Evolutionary conservation across 2,888 invertebrate species (phyloP).

Genomic region (Idaea biselata): DNA sequence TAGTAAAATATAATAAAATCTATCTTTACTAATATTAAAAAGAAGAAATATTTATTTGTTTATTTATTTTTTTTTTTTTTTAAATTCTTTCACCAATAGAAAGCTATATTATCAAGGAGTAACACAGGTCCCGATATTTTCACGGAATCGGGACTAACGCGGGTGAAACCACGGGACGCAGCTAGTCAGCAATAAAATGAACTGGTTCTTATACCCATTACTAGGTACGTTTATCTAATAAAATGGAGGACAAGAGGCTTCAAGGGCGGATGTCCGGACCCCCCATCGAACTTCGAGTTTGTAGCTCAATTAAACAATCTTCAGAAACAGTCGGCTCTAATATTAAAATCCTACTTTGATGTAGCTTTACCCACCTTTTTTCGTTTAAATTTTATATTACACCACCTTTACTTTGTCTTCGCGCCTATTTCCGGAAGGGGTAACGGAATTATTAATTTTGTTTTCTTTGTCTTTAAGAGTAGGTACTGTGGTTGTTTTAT

Average conservation of each 20-base stretch:
- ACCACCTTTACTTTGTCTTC: background rate
- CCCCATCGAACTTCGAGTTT: conserved; percentile 50
- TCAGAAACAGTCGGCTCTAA: conserved; percentile 24
- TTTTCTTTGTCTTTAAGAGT: background rate
- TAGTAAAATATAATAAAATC: too few relatives aligned
- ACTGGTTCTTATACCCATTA: background rate
- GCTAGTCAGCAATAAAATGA: background rate
- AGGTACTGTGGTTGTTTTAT: background rate
- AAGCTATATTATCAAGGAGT: too few relatives aligned
- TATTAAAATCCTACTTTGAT: conserved; percentile 6
- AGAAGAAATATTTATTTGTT: too few relatives aligned
- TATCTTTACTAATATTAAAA: too few relatives aligned
- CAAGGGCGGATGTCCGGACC: conserved; percentile 51
- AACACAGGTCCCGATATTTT: too few relatives aligned
- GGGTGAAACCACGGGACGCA: too few relatives aligned
- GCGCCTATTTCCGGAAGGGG: conserved; percentile 3
- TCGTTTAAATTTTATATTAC: background rate
- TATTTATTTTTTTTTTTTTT: too few relatives aligned
- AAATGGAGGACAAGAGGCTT: conserved; percentile 35
- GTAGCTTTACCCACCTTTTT: background rate
- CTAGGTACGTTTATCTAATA: conserved; percentile 31
- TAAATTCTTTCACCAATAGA: too few relatives aligned
- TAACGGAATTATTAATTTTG: background rate
- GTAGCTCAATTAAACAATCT: conserved; percentile 57
- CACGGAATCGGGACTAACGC: too few relatives aligned